These are phyloP conservation scores for Podotricha telesiphe DNA, from an alignment of 2,888 invertebrate genomes.

Conservation along the genomic window DNA sequence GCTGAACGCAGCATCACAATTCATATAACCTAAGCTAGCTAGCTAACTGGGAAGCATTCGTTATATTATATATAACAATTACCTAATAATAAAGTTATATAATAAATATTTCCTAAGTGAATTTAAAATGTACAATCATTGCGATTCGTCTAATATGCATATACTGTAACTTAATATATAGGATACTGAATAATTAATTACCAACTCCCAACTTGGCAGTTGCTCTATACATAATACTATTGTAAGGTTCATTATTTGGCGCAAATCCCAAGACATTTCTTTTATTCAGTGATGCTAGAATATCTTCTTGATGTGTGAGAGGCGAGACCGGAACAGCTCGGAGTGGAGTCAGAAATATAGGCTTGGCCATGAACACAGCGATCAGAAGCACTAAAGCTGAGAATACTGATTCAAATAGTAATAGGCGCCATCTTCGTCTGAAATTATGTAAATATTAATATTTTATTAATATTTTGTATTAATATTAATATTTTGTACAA, in stretches of 20 bases:
- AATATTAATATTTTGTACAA: too few species aligned
- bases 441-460: constrained; percentile 36
- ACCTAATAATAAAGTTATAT: too few species aligned
- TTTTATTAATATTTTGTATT: too few species aligned
- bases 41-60: too few species aligned
- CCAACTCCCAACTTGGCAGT: constrained; percentile 52
- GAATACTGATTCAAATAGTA: constrained; percentile 56
- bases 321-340: constrained; percentile 58
- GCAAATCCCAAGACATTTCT: constrained; percentile 63
- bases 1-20: too few species aligned
- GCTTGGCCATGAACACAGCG: constrained; percentile 61
- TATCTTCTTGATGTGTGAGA: constrained; percentile 49
- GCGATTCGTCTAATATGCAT: too few species aligned
- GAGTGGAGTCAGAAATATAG: constrained; percentile 69
- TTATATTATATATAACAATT: too few species aligned
- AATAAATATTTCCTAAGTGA: too few species aligned
- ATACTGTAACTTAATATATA: too few species aligned
- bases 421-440: constrained; percentile 65
- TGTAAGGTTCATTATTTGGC: constrained; percentile 54
- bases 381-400: constrained; percentile 54
- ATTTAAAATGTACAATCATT: too few species aligned
- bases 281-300: constrained; percentile 54
- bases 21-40: too few species aligned
- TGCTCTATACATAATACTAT: constrained; percentile 56
- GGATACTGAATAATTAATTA: constrained; percentile 38